A percentile compares a stretch with the other conserved stretches of the same genome.
Evolutionary conservation across 2,797 vertebrate species (phyloP).

Genomic region (Parauchenoglanis punctatus): DNA sequence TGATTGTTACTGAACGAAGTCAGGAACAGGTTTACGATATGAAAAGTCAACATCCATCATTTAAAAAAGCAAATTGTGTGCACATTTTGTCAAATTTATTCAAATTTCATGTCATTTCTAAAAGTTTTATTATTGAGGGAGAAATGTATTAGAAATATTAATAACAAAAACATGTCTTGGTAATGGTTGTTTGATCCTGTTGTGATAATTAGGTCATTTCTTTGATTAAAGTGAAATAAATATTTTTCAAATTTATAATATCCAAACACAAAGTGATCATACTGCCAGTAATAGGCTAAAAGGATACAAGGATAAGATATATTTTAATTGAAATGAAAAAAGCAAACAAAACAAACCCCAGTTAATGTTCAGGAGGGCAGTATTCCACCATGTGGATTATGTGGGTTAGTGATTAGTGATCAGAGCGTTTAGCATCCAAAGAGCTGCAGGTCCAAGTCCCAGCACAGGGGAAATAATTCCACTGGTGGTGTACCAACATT

Average conservation of each 20-base stretch:
- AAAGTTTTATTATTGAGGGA: background rate
- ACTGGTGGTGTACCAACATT: conserved; percentile 32
- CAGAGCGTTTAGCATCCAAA: conserved; percentile 12
- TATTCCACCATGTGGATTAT: conserved; percentile 8
- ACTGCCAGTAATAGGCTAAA: background rate
- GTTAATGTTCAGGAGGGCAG: background rate
- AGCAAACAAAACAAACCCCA: background rate
- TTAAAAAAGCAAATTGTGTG: background rate
- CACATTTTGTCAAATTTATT: background rate
- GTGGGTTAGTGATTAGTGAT: background rate
- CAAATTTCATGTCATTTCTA: background rate
- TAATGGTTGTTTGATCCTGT: background rate
- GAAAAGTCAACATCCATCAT: background rate
- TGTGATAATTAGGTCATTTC: background rate
- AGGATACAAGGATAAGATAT: background rate
- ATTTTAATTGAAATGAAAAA: background rate
- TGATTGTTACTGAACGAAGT: background rate
- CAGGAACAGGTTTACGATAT: background rate
- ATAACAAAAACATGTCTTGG: background rate
- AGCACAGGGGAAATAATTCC: conserved; percentile 16
- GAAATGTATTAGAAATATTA: background rate
- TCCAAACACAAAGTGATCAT: background rate
- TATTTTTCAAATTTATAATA: background rate
- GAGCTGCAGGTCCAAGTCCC: conserved; percentile 12
- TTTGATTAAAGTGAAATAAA: background rate